Conservation (phyloP, 2,888 invertebrate genomes). For the Oxytorus armatus region DNA sequence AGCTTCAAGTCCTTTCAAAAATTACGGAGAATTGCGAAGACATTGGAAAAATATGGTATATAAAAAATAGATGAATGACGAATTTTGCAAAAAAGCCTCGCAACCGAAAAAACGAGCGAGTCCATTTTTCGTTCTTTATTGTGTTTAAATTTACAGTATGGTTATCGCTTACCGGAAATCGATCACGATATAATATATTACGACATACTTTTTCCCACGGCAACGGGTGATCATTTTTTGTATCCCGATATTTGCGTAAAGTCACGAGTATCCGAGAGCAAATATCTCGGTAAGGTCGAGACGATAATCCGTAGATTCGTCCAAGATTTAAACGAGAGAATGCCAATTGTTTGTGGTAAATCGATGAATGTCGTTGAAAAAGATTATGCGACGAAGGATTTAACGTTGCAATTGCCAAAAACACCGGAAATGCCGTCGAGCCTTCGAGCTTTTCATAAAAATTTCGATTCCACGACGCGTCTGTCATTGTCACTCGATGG, state of each 20-base stretch:
- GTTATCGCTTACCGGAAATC: constrained; percentile 79
- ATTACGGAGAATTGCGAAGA: constrained; percentile 78
- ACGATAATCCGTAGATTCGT: constrained; percentile 68
- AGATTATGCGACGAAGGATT: background rate
- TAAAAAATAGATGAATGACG: background rate
- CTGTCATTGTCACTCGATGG: constrained; percentile 37
- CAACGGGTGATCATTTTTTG: constrained; percentile 69
- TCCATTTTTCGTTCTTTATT: constrained; percentile 32
- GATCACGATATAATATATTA: constrained; percentile 76
- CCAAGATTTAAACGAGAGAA: constrained; percentile 66
- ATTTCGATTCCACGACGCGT: constrained; percentile 42
- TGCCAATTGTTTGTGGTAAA: constrained; percentile 71
- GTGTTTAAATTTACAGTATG: constrained; percentile 75
- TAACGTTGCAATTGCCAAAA: constrained; percentile 9
- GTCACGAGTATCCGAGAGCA: constrained; percentile 65
- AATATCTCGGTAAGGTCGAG: constrained; percentile 56
- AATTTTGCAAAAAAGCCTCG: background rate
- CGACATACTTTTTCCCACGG: constrained; percentile 76
- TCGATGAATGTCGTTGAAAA: constrained; percentile 56
- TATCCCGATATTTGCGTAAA: constrained; percentile 79
- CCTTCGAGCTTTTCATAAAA: background rate
- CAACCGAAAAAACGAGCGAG: background rate
- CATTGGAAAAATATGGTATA: constrained; percentile 83
- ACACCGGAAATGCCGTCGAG: constrained; percentile 13
- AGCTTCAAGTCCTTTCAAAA: constrained; percentile 73